Percentiles rank a stretch among this genome's conserved stretches.
phyloP scores from a whole-genome alignment of 2,888 invertebrate genomes.

The Epinotia bilunana region DNA sequence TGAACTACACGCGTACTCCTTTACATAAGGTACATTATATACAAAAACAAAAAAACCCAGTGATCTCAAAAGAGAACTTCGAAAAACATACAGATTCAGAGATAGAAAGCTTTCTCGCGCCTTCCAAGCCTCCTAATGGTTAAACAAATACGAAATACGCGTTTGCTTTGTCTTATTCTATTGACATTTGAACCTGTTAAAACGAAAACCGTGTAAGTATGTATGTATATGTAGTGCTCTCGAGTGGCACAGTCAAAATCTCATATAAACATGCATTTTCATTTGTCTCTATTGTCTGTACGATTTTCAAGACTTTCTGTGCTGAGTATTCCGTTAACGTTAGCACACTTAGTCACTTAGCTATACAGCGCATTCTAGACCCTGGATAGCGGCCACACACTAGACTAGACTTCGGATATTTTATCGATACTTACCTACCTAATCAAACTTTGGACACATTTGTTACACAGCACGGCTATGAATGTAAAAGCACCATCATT shows the following conservation, averaged over 20 bases:
- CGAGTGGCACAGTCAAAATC: neutral
- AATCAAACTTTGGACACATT: too few species aligned
- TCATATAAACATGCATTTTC: neutral
- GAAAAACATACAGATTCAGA: constrained; percentile 40
- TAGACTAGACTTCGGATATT: too few species aligned
- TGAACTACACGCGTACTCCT: too few species aligned
- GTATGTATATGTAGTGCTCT: neutral
- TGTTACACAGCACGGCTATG: too few species aligned
- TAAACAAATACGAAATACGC: constrained; percentile 43
- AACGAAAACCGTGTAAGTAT: constrained; percentile 30
- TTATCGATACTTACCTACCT: too few species aligned
- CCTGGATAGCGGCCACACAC: too few species aligned
- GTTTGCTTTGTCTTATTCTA: constrained; percentile 31
- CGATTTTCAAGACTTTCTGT: neutral
- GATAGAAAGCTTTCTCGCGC: constrained; percentile 34
- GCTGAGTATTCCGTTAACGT: neutral
- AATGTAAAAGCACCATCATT: too few species aligned
- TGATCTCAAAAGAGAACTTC: constrained; percentile 15
- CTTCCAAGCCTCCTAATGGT: constrained; percentile 44
- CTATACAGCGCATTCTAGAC: too few species aligned
- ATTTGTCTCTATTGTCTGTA: neutral
- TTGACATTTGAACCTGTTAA: constrained; percentile 44
- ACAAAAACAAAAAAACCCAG: neutral
- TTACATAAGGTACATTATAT: too few species aligned
- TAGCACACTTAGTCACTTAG: neutral